Evolutionary conservation across 1,140 invertebrate genomes (phyloP), one percentile per base, ranked within the genome.

Genomic region (Luehdorfia chinensis): DNA sequence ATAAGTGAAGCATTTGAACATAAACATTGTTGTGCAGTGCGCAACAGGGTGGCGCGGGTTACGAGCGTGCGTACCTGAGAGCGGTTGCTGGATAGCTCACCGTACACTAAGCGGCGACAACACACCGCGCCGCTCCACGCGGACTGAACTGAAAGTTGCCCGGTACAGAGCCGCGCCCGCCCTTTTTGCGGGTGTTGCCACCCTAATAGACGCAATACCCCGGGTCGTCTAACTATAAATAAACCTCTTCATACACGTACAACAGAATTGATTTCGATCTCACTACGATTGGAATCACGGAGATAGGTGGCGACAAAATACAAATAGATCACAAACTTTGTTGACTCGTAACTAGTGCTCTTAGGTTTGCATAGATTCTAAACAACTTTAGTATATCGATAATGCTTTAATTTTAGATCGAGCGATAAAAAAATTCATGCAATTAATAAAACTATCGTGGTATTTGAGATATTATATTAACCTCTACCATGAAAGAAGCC

Each of bases 21-120:
- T 81, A 81, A 80, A 77, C 75, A 77, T 75, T 65, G 66, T 62
- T 56, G 73, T 77, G 72, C 66, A 75, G 60, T 76, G 78, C 75
- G 78, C 78, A 83, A 83, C 78, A 83, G 78, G 71, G 66, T 74
- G 65, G 74, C 67, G 70, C 67, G 51, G 39, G 33, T 28, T 50
- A 54, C 54, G 51, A 55, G 58, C 53, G 58, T 52, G 64, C 52
- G 63, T 79, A 77, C 78, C 75, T 79, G 64, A 64, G 53, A 64
- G 67, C 73, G 69, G 70, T 63, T 47, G 59, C 53, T 59, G 73
- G 61, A 51, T 47, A n/a, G n/a, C n/a, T n/a, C n/a, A n/a, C n/a
- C n/a, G n/a, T 56, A 56, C 59, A 67, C 62, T 59, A 61, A 57
- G 54, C 73, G 66, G 62, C 67, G 52, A 61, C n/a, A n/a, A n/a